phyloP scores from a whole-genome alignment of 2,113 vertebrate species.

The Craseonycteris thonglongyai region DNA sequence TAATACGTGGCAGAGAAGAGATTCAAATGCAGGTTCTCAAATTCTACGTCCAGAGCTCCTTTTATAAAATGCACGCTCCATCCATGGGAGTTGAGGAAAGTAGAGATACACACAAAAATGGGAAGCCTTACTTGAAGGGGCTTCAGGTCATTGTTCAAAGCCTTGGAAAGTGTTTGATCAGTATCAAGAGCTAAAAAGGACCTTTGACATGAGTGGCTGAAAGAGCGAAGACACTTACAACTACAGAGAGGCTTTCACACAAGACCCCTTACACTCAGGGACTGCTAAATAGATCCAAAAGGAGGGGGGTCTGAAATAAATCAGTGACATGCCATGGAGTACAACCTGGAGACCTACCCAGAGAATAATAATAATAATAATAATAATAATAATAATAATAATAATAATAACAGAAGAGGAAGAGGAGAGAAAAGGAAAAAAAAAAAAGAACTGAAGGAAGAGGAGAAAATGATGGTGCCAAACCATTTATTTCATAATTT shows the following conservation, averaged over 20 bases:
- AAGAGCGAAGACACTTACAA: neutral
- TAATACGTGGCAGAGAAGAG: neutral
- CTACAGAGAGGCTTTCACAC: neutral
- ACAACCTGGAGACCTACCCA: no score
- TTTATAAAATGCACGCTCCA: fast-evolving
- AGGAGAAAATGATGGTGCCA: neutral
- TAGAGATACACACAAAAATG: neutral
- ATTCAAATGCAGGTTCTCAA: neutral
- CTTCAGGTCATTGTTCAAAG: neutral
- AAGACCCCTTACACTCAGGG: neutral
- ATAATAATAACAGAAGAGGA: neutral
- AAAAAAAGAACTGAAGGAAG: neutral
- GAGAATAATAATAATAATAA: no score
- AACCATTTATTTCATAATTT: neutral
- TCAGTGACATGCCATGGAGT: no score
- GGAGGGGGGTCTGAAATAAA: neutral
- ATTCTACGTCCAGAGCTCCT: no score
- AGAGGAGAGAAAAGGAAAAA: no score
- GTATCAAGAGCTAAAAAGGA: neutral
- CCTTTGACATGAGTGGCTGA: neutral
- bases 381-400: neutral
- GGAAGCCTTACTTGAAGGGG: neutral
- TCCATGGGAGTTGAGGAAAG: fast-evolving
- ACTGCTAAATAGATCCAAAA: neutral
- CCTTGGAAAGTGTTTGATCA: neutral